Conservation (phyloP, 2,888 invertebrate species). For the Oscheius sp. region DNA sequence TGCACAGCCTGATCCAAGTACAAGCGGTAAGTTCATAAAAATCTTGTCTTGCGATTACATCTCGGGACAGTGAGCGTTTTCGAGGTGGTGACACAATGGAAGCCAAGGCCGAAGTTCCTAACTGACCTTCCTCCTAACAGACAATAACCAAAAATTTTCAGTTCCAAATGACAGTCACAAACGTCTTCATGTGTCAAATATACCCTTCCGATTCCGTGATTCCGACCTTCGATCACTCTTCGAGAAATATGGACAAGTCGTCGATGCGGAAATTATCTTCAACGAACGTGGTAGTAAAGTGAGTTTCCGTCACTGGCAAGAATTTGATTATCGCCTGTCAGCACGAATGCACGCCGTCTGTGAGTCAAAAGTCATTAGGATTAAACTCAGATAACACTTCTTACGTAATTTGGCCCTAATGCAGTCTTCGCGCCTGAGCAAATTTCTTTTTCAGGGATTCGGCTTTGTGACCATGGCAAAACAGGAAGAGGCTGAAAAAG, state of each 20-base stretch:
- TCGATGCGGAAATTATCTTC: constrained; percentile 99
- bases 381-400: neutral
- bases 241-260: constrained; percentile 94
- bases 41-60: constrained; percentile 4
- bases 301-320: neutral
- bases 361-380: neutral
- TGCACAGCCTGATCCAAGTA: constrained; percentile 51
- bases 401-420: too few relatives aligned
- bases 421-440: too few relatives aligned
- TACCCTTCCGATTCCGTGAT: constrained; percentile 99
- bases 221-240: constrained; percentile 88
- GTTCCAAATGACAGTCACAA: constrained; percentile 74
- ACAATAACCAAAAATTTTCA: constrained; percentile 16
- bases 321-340: constrained; percentile 18
- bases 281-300: constrained; percentile 99
- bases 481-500: constrained; percentile 99
- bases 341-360: neutral
- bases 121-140: neutral
- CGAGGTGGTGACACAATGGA: constrained; percentile 11
- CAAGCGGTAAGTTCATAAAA: constrained; percentile 48
- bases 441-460: constrained; percentile 91
- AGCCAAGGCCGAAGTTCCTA: constrained; percentile 47
- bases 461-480: constrained; percentile 99
- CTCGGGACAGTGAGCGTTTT: constrained; percentile 10
- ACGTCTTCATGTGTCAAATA: constrained; percentile 97